phyloP scores from a whole-genome alignment of 2,888 invertebrate genomes.

The Drosophila falleni region DNA sequence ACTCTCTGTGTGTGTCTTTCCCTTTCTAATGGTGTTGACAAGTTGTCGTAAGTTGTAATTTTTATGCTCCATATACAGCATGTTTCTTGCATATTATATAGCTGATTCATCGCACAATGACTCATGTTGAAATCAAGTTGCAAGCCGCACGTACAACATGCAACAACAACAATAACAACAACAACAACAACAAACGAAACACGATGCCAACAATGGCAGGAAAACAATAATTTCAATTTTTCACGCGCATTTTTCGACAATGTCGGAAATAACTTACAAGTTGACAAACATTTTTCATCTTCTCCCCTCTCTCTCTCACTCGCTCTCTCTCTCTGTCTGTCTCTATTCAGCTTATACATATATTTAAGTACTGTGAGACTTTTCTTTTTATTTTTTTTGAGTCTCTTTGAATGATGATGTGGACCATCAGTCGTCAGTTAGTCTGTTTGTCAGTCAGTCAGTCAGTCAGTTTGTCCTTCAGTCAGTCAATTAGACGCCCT shows the following conservation, averaged over 20 bases:
- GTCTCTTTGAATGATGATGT: constrained; percentile 53
- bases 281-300: constrained; percentile 72
- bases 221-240: constrained; percentile 71
- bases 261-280: constrained; percentile 74
- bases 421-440: constrained; percentile 38
- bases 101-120: constrained; percentile 66
- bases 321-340: neutral
- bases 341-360: constrained; percentile 14
- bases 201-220: constrained; percentile 35
- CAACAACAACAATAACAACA: constrained; percentile 17
- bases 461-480: constrained; percentile 21
- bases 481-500: constrained; percentile 27
- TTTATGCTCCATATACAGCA: constrained; percentile 50
- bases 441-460: constrained; percentile 31
- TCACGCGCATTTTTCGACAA: constrained; percentile 69
- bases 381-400: constrained; percentile 1
- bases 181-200: constrained; percentile 8
- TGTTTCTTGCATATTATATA: constrained; percentile 60
- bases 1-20: neutral
- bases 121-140: constrained; percentile 68
- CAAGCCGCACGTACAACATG: constrained; percentile 56
- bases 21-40: constrained; percentile 59
- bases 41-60: constrained; percentile 68
- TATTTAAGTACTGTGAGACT: constrained; percentile 43
- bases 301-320: neutral